phyloP scores from a whole-genome alignment of 1,140 invertebrate genomes.

The Babylonia areolata region DNA sequence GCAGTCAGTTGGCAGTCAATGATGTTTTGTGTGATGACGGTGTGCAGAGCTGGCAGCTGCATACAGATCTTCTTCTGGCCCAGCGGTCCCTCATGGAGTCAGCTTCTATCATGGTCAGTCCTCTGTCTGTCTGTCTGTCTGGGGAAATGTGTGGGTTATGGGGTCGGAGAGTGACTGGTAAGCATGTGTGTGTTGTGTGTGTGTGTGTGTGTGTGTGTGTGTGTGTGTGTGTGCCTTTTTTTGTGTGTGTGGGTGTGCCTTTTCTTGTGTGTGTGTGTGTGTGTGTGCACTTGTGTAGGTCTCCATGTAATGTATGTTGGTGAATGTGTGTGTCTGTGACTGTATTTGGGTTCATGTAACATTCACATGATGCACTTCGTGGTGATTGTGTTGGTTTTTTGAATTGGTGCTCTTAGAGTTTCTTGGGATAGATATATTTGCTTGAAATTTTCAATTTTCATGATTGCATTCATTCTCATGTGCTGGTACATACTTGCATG shows the following conservation, averaged over 20 bases:
- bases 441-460: too few relatives aligned
- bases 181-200: too few relatives aligned
- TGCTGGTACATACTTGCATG: too few relatives aligned
- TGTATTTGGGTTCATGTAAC: too few relatives aligned
- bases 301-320: too few relatives aligned
- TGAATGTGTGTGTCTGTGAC: too few relatives aligned
- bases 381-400: not conserved
- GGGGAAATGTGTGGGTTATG: not conserved
- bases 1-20: not conserved
- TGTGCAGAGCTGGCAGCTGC: constrained; percentile 67
- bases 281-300: not conserved
- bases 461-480: too few relatives aligned
- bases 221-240: not conserved
- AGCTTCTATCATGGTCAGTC: constrained; percentile 62
- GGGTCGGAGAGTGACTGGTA: not conserved
- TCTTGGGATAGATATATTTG: too few relatives aligned
- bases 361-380: too few relatives aligned
- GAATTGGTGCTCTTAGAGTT: too few relatives aligned
- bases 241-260: not conserved
- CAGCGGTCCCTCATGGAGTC: constrained; percentile 79
- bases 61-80: constrained; percentile 80
- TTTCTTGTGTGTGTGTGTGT: not conserved
- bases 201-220: constrained; percentile 9
- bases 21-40: not conserved
- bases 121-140: constrained; percentile 39